A percentile compares a stretch with the other conserved stretches of the same genome.
Conservation (phyloP, 2,888 invertebrate species). For the Hirudinaria manillensis region DNA sequence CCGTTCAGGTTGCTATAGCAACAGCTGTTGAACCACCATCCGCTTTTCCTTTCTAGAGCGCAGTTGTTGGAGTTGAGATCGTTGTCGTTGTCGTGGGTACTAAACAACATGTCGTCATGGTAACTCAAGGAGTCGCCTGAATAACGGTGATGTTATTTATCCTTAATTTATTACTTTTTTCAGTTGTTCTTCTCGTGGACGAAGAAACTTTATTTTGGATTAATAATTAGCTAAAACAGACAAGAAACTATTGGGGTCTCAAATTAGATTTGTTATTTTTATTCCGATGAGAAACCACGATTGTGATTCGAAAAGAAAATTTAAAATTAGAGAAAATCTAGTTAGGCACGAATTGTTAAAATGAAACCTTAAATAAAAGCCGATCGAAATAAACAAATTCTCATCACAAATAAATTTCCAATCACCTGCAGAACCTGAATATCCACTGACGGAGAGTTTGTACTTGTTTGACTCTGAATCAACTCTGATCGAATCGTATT, state of each 20-base stretch:
- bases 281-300: too few species aligned
- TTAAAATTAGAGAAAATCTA: not conserved
- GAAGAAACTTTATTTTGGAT: not conserved
- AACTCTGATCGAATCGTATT: conserved; percentile 47
- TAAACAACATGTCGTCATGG: conserved; percentile 51
- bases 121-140: conserved; percentile 50
- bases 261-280: not conserved
- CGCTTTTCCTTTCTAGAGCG: conserved; percentile 50
- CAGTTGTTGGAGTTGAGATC: conserved; percentile 50
- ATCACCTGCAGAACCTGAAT: conserved; percentile 39
- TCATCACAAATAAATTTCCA: not conserved
- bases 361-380: not conserved
- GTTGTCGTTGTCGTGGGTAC: conserved; percentile 52
- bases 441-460: conserved; percentile 41
- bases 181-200: too few species aligned
- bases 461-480: conserved; percentile 45
- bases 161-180: too few species aligned
- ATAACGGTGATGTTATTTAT: not conserved
- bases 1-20: conserved; percentile 50
- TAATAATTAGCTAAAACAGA: not conserved
- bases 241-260: not conserved
- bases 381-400: not conserved
- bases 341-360: not conserved
- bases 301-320: not conserved
- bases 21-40: conserved; percentile 53